Base-by-base conservation (phyloP, 2,888 invertebrate genomes). In the Pyrgus malvae region DNA sequence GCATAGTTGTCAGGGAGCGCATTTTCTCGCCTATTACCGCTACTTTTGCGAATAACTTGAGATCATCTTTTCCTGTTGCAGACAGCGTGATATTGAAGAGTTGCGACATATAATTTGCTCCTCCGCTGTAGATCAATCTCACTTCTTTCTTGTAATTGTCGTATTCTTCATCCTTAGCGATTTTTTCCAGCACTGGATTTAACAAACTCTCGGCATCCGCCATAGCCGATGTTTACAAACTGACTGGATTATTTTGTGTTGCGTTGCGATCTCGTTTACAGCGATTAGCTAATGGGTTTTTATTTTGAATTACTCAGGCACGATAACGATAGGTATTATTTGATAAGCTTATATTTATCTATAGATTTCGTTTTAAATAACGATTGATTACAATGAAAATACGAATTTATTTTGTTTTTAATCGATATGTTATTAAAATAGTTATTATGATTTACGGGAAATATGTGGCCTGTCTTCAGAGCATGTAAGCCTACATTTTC, bases 91-190 rank as follows among this genome's bases (percentile, higher is more conserved):
- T 67, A 17, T 61, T 50, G 49, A 65, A 74, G 1, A 81, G 55
- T n/a, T 64, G 62, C 0, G 82, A 78, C 0, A 76, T 76, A 57
- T 74, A 80, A 58, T 81, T 83, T 0, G 74, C 78, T 2, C 82
- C 83, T 3, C 64, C 75, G 0, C 70, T 72, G 3, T 65, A 62
- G 5, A 75, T 61, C 1, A 69, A 61, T n/a, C 67, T 62, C 7
- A 81, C 16, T 19, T 66, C 58, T 2, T 75, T 51, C 11, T 69
- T 60, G 25, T 62, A 55, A 6, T 70, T 56, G 16, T 63, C 40
- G 55, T 70, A 75, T 1, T 65, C 56, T 6, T 69, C 64, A 40
- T 70, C 64, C n/a, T 41, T 53, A 3, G 78, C 69, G 29, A 80
- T 69, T 40, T 64, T 62, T 23, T 69, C 59, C 31, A 78, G 56